A percentile compares a stretch with the other conserved stretches of the same genome.
Conservation (phyloP, 2,888 invertebrate species). For the Catocala sponsa region DNA sequence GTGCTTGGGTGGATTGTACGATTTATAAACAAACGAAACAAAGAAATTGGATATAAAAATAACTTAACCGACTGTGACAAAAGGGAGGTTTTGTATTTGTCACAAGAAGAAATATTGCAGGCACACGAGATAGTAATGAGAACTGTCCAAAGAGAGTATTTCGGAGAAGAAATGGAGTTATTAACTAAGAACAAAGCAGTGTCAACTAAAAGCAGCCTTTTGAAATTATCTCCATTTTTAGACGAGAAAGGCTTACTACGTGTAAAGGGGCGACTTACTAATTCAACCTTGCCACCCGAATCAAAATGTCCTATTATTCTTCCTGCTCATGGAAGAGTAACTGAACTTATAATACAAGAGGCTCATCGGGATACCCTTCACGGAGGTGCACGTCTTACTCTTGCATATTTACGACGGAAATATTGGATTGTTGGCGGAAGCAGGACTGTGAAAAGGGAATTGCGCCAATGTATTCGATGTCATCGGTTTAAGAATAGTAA, state of each 20-base stretch:
- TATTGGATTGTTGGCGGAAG: slow-evolving; percentile 16
- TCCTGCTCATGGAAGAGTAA: slow-evolving; percentile 2
- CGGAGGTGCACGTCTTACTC: slow-evolving; percentile 13
- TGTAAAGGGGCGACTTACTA: slow-evolving; percentile 4
- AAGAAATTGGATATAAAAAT: not conserved
- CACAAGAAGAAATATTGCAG: slow-evolving; percentile 3
- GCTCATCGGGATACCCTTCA: slow-evolving; percentile 12
- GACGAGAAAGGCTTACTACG: slow-evolving; percentile 1
- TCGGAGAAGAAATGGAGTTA: slow-evolving; percentile 4
- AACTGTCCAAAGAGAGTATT: slow-evolving; percentile 5
- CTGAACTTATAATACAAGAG: slow-evolving; percentile 4
- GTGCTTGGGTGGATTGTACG: slow-evolving; percentile 15
- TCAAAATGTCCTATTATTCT: slow-evolving; percentile 8
- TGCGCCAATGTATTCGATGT: slow-evolving; percentile 19
- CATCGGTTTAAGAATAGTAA: slow-evolving; percentile 7
- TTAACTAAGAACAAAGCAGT: slow-evolving; percentile 1
- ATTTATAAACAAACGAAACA: slow-evolving; percentile 2
- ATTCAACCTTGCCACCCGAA: slow-evolving; percentile 4
- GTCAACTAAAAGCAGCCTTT: slow-evolving; percentile 3
- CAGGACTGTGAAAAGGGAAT: slow-evolving; percentile 16
- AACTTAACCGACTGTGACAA: slow-evolving; percentile 3
- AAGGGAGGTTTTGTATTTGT: not conserved
- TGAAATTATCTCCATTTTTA: slow-evolving; percentile 9
- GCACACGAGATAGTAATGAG: slow-evolving; percentile 6
- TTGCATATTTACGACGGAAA: slow-evolving; percentile 8